Evolutionary conservation across 2,888 invertebrate genomes (phyloP).

Genomic region (Caenorhabditis sulstoni): DNA sequence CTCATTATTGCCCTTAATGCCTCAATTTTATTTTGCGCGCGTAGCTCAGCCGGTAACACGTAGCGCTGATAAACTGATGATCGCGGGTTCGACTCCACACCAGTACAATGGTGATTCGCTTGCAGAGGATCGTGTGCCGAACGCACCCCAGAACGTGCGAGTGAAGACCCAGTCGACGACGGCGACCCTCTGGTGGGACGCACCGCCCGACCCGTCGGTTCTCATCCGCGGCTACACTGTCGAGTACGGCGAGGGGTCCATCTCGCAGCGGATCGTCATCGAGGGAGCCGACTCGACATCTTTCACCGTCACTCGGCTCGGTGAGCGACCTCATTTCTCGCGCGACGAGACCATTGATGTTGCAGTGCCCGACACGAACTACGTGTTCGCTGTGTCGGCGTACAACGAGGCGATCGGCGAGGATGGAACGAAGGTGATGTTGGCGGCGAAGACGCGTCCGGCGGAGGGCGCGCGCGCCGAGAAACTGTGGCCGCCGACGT

Average conservation of each 20-base stretch:
- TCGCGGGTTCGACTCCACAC: no score
- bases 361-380: conserved; percentile 73
- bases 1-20: no score
- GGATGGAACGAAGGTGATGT: conserved; percentile 74
- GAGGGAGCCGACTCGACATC: conserved; percentile 76
- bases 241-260: conserved; percentile 77
- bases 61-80: no score
- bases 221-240: conserved; percentile 79
- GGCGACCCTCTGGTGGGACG: conserved; percentile 79
- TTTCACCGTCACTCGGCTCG: conserved; percentile 73
- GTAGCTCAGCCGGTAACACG: no score
- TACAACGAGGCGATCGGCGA: conserved; percentile 80
- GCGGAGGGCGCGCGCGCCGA: conserved; percentile 44
- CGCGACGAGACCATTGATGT: no score
- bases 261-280: conserved; percentile 74
- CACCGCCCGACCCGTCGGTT: conserved; percentile 72
- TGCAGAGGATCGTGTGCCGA: conserved; percentile 77
- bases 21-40: no score
- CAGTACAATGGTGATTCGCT: no score
- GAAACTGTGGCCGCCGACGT: conserved; percentile 72
- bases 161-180: conserved; percentile 69
- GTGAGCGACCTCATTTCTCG: no score
- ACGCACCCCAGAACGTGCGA: conserved; percentile 77
- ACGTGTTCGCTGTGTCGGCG: conserved; percentile 78
- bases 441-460: conserved; percentile 66